Percentiles rank a stretch among this genome's conserved stretches.
Evolutionary conservation across 2,888 invertebrate species (phyloP).

Genomic region (Macropis europaea): DNA sequence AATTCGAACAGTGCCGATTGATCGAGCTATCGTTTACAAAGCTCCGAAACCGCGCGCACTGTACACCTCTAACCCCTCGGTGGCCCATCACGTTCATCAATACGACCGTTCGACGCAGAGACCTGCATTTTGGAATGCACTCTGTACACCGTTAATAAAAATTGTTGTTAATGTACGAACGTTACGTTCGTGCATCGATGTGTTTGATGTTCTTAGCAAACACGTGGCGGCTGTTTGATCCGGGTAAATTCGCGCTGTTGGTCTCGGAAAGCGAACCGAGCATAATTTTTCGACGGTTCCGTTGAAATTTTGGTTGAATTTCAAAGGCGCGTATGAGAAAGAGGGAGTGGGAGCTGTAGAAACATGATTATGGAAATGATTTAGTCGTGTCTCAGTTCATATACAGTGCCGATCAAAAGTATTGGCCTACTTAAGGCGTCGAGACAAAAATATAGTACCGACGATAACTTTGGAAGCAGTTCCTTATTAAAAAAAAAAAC

Average conservation of each 20-base stretch:
- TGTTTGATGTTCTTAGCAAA: constrained; percentile 47
- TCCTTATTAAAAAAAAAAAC: too few relatives aligned
- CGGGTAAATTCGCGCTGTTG: not conserved
- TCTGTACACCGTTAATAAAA: constrained; percentile 49
- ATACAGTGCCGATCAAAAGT: too few relatives aligned
- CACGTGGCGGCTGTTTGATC: not conserved
- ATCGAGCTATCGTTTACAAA: constrained; percentile 67
- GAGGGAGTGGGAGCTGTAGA: too few relatives aligned
- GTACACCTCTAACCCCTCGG: constrained; percentile 19
- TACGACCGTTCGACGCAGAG: constrained; percentile 44
- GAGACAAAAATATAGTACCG: too few relatives aligned
- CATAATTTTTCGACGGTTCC: too few relatives aligned
- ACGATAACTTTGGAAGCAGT: too few relatives aligned
- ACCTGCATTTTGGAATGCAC: constrained; percentile 47
- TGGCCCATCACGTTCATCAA: not conserved
- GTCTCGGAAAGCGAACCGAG: too few relatives aligned
- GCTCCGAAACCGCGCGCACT: constrained; percentile 64
- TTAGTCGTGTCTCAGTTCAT: too few relatives aligned
- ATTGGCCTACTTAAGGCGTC: too few relatives aligned
- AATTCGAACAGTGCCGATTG: constrained; percentile 65
- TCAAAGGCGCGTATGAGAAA: too few relatives aligned
- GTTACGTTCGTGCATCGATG: constrained; percentile 29
- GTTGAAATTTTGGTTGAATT: too few relatives aligned
- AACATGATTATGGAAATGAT: too few relatives aligned
- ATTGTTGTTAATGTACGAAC: constrained; percentile 49